Evolutionary conservation across 2,888 invertebrate species (phyloP), one percentile per base, ranked within the genome.

Genomic region (Azorinus chamasolen): DNA sequence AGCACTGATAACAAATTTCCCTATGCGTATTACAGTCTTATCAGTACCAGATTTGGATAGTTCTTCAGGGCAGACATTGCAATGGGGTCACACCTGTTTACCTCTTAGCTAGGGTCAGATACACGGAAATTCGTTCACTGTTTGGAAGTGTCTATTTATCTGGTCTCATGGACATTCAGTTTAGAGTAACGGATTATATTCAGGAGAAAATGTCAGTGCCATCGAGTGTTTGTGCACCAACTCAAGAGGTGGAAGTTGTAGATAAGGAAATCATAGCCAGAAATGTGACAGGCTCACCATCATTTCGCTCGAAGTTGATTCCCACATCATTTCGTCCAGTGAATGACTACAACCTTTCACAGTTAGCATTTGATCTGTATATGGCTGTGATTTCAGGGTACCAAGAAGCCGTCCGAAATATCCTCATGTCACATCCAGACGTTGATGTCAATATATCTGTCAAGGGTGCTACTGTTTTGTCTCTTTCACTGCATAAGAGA

Each of bases 391-490:
- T 87, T 46, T 79, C 82, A 39, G 88, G 88, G 39, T 83, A 86
- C 46, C 74, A 85, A 48, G 86, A 85, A 59, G 85, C 80, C 50
- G 89, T 88, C 51, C 79, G 89, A 25, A 86, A 86, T 64, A 86
- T 89, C 50, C 64, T 89, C 8, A 79, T 88, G 58, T 89, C 89
- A 10, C 86, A 88, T 73, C 89, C 88, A 58, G 87, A 88, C 70
- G 79, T 88, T 45, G 89, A 92, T 83, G 82, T 92, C 37, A 92
- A 92, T 79, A 85, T 87, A 48, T 87, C 89, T 27, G 89, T 93
- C 4, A 87, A 90, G 59, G 91, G 92, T 50, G 88, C 90, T 50
- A 93, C 93, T 3, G 89, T 92, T 1, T 79, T 93, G 32, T 91
- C 92, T n/a, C 76, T 93, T 51, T 89, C 92, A 4, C 82, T 93